phyloP scores from a whole-genome alignment of 2,797 vertebrate genomes.

The Silurus aristotelis region DNA sequence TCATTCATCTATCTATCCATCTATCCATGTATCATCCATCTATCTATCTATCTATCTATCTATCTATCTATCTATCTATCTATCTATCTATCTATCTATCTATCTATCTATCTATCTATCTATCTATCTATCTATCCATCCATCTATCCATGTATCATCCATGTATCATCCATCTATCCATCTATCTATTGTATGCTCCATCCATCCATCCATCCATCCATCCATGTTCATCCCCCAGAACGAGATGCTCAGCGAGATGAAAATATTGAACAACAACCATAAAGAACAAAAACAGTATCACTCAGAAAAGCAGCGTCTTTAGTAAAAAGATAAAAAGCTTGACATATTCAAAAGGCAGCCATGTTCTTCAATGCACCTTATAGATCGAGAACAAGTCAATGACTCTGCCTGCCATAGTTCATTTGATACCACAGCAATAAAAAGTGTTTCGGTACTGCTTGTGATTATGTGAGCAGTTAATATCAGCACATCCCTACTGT shows the following conservation, averaged over 20 bases:
- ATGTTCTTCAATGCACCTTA: neutral
- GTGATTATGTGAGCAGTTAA: conserved; percentile 21
- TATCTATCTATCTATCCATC: no score
- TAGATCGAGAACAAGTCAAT: neutral
- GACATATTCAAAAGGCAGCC: neutral
- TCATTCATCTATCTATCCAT: no score
- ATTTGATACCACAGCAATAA: conserved; percentile 10
- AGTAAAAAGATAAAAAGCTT: neutral
- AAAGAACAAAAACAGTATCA: neutral
- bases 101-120: no score
- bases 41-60: no score
- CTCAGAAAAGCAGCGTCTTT: neutral
- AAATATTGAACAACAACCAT: neutral
- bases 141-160: no score
- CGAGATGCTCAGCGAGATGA: neutral
- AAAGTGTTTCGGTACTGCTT: conserved; percentile 17
- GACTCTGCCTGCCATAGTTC: neutral
- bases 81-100: no score
- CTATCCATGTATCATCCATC: no score
- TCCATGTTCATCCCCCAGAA: neutral
- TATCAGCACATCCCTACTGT: neutral
- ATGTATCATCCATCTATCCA: no score
- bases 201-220: no score
- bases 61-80: no score
- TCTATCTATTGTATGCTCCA: no score